Conservation (phyloP, 2,888 invertebrate species). For the Eutolmus rufibarbis region DNA sequence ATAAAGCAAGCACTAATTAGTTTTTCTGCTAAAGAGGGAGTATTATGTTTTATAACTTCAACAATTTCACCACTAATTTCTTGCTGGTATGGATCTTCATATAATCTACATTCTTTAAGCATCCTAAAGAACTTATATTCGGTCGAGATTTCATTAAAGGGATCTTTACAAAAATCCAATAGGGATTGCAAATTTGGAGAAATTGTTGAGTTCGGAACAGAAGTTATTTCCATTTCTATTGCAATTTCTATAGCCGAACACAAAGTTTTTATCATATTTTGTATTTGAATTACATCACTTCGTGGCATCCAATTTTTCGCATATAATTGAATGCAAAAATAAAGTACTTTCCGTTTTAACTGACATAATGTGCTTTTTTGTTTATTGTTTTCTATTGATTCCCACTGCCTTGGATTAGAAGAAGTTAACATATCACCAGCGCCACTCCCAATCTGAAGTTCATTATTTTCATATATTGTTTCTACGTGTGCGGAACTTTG, state of each 20-base stretch:
- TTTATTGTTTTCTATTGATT: background rate
- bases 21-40: background rate
- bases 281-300: background rate
- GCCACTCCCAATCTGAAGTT: too few relatives aligned
- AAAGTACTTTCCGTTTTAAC: background rate
- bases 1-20: background rate
- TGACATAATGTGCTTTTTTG: background rate
- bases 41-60: constrained; percentile 6
- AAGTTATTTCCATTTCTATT: background rate
- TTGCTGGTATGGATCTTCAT: background rate
- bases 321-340: background rate
- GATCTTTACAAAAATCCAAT: constrained; percentile 3
- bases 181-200: background rate
- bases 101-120: background rate
- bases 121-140: constrained; percentile 12
- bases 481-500: background rate
- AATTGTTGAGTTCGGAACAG: background rate
- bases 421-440: too few relatives aligned
- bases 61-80: background rate
- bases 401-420: too few relatives aligned
- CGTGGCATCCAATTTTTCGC: background rate
- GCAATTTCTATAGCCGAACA: background rate
- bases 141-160: background rate
- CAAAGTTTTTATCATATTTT: background rate
- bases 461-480: background rate